phyloP scores from a whole-genome alignment of 2,888 invertebrate species.

The Hypena proboscidalis region DNA sequence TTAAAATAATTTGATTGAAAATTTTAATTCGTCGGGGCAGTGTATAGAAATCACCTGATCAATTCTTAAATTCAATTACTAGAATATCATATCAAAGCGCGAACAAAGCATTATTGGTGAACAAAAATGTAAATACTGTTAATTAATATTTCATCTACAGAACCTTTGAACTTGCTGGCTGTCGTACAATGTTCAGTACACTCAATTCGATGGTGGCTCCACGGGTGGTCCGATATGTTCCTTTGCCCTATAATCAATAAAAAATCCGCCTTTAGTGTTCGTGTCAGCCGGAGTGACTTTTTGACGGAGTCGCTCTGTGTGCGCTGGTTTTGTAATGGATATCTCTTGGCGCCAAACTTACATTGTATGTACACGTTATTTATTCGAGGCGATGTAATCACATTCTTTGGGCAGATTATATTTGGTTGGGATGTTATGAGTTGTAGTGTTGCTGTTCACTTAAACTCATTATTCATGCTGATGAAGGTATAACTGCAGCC shows the following conservation, averaged over 20 bases:
- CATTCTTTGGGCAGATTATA: conserved; percentile 14
- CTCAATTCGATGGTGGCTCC: conserved; percentile 63
- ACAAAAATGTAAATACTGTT: conserved; percentile 52
- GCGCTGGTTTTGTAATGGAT: conserved; percentile 39
- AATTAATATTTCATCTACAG: conserved; percentile 66
- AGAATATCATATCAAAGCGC: conserved; percentile 6
- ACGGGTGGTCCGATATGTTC: conserved; percentile 67
- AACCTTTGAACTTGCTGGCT: conserved; percentile 69
- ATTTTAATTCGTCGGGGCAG: too few relatives aligned
- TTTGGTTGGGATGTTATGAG: background rate
- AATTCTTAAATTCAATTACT: conserved; percentile 1
- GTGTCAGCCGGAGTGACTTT: conserved; percentile 56
- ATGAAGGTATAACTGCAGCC: too few relatives aligned
- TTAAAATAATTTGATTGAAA: too few relatives aligned
- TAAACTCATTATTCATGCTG: too few relatives aligned
- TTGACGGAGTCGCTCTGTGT: conserved; percentile 50
- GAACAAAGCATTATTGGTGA: conserved; percentile 42
- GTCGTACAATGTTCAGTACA: conserved; percentile 61
- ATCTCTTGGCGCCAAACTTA: conserved; percentile 30
- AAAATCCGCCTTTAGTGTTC: conserved; percentile 53
- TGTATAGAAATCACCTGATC: too few relatives aligned
- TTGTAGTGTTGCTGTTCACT: too few relatives aligned
- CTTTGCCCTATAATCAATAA: conserved; percentile 67
- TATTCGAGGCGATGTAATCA: conserved; percentile 12
- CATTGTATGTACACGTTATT: conserved; percentile 20